phyloP scores from a whole-genome alignment of 2,797 vertebrate genomes.

The Rhynchonycteris naso region DNA sequence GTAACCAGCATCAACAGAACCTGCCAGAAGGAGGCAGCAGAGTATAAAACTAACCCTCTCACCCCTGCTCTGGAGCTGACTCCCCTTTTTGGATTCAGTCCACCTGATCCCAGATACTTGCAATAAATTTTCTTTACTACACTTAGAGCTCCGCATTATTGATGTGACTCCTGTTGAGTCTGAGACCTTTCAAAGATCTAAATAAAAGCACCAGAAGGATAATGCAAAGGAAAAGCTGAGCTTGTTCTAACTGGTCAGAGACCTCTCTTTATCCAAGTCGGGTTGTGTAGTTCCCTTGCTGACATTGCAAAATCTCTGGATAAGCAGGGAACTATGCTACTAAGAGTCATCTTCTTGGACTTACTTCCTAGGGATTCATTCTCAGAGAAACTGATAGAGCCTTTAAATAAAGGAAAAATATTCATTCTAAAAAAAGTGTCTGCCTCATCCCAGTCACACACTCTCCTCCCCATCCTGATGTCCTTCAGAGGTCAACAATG shows the following conservation, averaged over 20 bases:
- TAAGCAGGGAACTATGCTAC: not conserved
- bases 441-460: not conserved
- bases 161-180: too few relatives aligned
- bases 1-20: too few relatives aligned
- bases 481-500: not conserved
- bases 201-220: not conserved
- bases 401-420: not conserved
- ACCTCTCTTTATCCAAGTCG: not conserved
- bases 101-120: too few relatives aligned
- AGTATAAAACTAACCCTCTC: too few relatives aligned
- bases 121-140: too few relatives aligned
- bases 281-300: not conserved
- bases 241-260: not conserved
- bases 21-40: too few relatives aligned
- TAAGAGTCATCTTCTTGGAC: not conserved
- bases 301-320: constrained; percentile 16
- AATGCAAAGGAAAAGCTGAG: not conserved
- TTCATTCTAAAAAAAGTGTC: not conserved
- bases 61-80: too few relatives aligned
- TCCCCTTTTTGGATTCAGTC: too few relatives aligned
- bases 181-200: not conserved
- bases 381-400: constrained; percentile 1
- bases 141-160: too few relatives aligned
- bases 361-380: constrained; percentile 25
- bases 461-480: not conserved